Evolutionary conservation across 2,888 invertebrate genomes (phyloP), one percentile per base, ranked within the genome.

Genomic region (Dicycla oo): DNA sequence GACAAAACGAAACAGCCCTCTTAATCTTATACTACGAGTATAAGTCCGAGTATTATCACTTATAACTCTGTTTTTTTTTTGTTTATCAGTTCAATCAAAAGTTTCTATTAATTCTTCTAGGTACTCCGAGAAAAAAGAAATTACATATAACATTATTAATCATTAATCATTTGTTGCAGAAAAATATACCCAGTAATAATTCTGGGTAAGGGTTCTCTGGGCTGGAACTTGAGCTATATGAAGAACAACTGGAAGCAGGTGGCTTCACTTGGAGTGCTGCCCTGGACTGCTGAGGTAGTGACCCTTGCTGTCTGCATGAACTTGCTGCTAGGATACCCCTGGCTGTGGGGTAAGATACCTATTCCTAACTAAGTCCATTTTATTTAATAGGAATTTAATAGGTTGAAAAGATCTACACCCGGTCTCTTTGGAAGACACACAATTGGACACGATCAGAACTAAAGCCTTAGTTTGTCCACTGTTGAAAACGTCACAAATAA

Each of bases 121-220:
- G 2, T 45, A 45, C 20, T 26, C 23, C 18, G 6, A 15, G 15
- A 20, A 47, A 4, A 1, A 47, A 49, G 3, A 34, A 38, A 45
- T 13, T 30, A 26, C 7, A 45, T n/a, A n/a, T n/a, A n/a, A n/a
- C n/a, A n/a, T n/a, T n/a, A n/a, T n/a, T n/a, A n/a, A n/a, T 20
- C 26, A 40, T 47, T 23, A n/a, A n/a, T 30, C 1, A 47, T 60
- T 77, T 61, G 13, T 80, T 81, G 0, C 87, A 95, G 95, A 82
- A 94, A 93, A 91, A 91, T 95, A 76, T 95, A 94, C 78, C 95
- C 95, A 40, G 93, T 94, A 6, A 89, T 95, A 54, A 94, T 96
- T 76, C 87, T 96, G 72, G 96, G 96, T 1, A 95, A 95, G 79
- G 94, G 92, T 11, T 93, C 95, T 5, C 83, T 96, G 34, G 93